Base-by-base conservation (phyloP, 2,797 vertebrate genomes). In the Acanthis flammea region DNA sequence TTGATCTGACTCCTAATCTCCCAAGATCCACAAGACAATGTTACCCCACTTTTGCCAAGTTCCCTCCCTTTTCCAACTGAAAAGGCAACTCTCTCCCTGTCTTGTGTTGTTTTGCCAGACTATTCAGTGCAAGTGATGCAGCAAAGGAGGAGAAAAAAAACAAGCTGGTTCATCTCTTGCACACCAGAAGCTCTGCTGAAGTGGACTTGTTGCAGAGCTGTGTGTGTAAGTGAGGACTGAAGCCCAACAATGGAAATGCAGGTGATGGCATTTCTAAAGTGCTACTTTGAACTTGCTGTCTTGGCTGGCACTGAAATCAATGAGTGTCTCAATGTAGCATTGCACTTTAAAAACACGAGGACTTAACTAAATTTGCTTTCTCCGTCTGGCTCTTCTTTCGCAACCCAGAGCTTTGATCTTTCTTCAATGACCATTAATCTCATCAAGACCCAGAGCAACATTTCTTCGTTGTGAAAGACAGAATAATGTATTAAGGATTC, bases 341-440 rank as follows among this genome's bases (percentile, higher is more conserved):
- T 45, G 39, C 18, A 27, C 21, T 71, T 85, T 41, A 25, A 94
- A 84, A 95, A 25, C 63, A 31, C 41, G 4, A 55, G 17, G 44
- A 31, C 44, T 89, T 94, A 47, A 78, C 87, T 68, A 72, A 78
- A 84, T 78, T 54, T 91, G 50, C 30, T 80, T 86, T 95, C 79
- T 72, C 82, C 54, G 28, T 65, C 50, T 80, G 50, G 22, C 42
- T 80, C 14, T 61, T 92, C 92, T 94, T 92, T 91, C 76, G 45
- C 79, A 86, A 68, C 51, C 37, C 17, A 19, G 23, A 55, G 65
- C 92, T 96, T 93, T 95, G 89, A 91, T 96, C 94, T 92, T 86
- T 58, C 72, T 66, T 62, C 61, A 75, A 31, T 39, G 75, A 70
- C 11, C 0, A 4, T 45, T 96, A 93, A 94, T 87, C 75, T 86